Percentiles rank a stretch among this genome's conserved stretches.
phyloP scores from a whole-genome alignment of 2,113 vertebrate genomes.

The Mionectes macconnelli region DNA sequence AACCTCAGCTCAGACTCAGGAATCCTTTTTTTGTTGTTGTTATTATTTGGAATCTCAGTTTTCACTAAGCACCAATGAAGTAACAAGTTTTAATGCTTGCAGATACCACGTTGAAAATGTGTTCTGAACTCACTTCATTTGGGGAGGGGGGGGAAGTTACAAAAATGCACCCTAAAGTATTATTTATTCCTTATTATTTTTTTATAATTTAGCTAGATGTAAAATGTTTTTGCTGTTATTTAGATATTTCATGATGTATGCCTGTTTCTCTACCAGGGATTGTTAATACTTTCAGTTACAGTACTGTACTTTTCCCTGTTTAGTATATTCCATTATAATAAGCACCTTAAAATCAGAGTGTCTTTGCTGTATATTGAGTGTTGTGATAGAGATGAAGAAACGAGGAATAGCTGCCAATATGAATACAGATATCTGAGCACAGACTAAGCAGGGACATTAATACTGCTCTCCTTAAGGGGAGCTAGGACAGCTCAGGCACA shows the following conservation, averaged over 20 bases:
- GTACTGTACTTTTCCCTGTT: not conserved
- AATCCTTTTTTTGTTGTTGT: not conserved
- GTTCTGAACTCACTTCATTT: not conserved
- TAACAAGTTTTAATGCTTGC: not conserved
- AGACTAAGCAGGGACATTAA: not conserved
- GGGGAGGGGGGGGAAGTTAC: rapidly evolving
- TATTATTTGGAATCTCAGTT: not conserved
- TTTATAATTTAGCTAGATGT: not conserved
- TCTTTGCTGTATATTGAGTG: not conserved
- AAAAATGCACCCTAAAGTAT: not conserved
- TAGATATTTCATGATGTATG: not conserved
- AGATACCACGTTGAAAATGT: not conserved
- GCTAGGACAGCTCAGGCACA: not conserved
- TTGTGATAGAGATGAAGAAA: not conserved
- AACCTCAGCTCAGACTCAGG: not conserved
- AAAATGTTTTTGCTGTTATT: not conserved
- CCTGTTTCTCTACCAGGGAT: not conserved
- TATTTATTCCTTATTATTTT: not conserved
- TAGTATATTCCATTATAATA: not conserved
- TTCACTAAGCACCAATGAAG: not conserved
- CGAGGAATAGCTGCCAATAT: not conserved
- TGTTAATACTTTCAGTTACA: not conserved
- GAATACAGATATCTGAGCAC: not conserved
- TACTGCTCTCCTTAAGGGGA: not conserved
- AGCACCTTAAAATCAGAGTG: not conserved